Evolutionary conservation across 2,113 vertebrate species (phyloP), one percentile per base, ranked within the genome.

Genomic region (Atlantisia rogersi): DNA sequence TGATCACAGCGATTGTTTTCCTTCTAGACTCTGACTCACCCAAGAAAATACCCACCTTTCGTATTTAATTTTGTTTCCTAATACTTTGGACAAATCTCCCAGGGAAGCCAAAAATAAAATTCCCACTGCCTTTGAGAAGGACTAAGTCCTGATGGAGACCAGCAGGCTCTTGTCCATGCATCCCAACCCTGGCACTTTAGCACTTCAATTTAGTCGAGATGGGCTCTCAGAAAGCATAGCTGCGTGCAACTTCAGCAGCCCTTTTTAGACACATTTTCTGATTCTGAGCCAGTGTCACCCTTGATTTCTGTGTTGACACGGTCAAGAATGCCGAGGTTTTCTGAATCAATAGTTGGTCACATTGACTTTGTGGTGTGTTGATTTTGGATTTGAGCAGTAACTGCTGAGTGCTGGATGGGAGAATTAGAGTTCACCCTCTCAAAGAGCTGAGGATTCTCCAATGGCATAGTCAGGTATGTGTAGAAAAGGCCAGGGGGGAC

Each of bases 401-500:
- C 62, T 92, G 88, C 10, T 4, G 42, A 77, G 67, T 21, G 62
- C 24, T 56, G 69, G 69, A 52, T 86, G 48, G 75, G 40, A 79
- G 70, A 88, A 90, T 67, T 56, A 53, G 50, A 52, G 15, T 69
- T 91, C 48, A 63, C 44, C 48, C 42, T 88, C 75, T 95, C 90
- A 25, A 60, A 95, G 82, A 95, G 67, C 22, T 40, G 64, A 92
- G 44, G 67, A 42, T 53, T 94, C 96, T 92, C 52, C 90, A n/a
- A n/a, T n/a, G 24, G 73, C n/a, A 40, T 15, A 84, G 77, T 10
- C 59, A 88, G 96, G 76, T 53, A 15, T 2, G 9, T 63, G 64
- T 90, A 96, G 94, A 83, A 94, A 94, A 88, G 86, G 96, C 87
- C 96, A 97, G 95, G 82, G 56, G 90, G 75, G 86, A 92, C 56